Percentiles rank a stretch among this genome's conserved stretches.
phyloP scores from a whole-genome alignment of 92 coral and sea anemone species.

The Phymanthus crucifer region DNA sequence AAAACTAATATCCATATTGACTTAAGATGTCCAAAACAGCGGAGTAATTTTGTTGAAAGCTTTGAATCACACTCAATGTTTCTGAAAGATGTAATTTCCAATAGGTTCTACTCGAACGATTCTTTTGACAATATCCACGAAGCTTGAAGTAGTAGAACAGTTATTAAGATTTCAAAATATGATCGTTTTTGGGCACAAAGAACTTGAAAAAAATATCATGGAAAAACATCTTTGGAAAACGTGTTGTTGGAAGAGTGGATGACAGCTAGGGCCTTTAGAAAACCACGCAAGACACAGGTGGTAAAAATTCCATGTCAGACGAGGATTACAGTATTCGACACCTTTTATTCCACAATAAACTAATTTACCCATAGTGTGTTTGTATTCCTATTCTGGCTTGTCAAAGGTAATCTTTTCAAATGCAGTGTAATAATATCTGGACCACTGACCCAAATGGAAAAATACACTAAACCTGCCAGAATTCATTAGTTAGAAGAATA shows the following conservation, averaged over 20 bases:
- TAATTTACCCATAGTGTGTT: constrained; percentile 20
- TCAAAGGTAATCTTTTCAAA: constrained; percentile 32
- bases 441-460: constrained; percentile 6
- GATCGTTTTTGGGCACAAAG: neutral
- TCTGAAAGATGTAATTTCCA: neutral
- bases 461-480: constrained; percentile 9
- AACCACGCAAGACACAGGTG: constrained; percentile 3
- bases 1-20: neutral
- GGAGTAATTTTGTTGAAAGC: neutral
- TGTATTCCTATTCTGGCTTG: constrained; percentile 6
- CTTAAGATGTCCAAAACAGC: neutral
- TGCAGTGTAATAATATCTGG: constrained; percentile 29
- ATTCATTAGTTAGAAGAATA: constrained; percentile 24
- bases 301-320: neutral
- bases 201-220: neutral
- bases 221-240: neutral
- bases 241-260: neutral
- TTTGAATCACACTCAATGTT: neutral
- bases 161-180: neutral
- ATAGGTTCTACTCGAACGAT: neutral
- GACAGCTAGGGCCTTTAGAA: neutral
- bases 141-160: neutral
- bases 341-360: constrained; percentile 1
- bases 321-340: constrained; percentile 11
- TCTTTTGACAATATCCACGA: neutral